phyloP scores from a whole-genome alignment of 2,797 vertebrate species.

The Falco naumanni region DNA sequence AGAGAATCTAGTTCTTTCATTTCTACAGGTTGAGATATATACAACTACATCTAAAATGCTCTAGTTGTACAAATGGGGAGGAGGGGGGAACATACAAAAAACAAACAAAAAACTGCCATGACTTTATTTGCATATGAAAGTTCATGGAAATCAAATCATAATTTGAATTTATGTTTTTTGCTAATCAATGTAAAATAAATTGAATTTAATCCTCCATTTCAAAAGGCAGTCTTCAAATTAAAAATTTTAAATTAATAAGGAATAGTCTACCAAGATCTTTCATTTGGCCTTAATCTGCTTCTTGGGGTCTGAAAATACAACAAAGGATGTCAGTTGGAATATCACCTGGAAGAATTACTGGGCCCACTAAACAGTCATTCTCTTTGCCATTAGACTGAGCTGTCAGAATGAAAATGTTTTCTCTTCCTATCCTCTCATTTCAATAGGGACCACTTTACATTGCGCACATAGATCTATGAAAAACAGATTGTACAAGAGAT shows the following conservation, averaged over 20 bases:
- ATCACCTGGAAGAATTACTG: neutral
- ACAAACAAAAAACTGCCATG: neutral
- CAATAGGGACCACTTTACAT: neutral
- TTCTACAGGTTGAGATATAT: neutral
- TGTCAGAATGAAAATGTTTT: neutral
- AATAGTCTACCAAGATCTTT: neutral
- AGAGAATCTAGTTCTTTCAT: neutral
- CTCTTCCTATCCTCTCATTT: neutral
- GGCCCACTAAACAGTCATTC: neutral
- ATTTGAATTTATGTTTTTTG: neutral
- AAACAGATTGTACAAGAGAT: conserved; percentile 9
- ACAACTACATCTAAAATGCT: neutral
- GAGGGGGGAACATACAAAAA: accelerated
- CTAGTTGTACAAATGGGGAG: neutral
- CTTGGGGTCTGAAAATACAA: neutral
- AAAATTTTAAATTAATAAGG: neutral
- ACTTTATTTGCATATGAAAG: neutral
- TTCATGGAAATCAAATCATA: neutral
- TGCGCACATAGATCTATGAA: neutral
- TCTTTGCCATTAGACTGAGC: neutral
- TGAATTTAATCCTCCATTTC: neutral
- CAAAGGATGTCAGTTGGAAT: neutral
- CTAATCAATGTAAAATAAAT: neutral
- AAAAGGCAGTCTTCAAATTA: neutral
- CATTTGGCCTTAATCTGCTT: neutral